Evolutionary conservation across 2,888 invertebrate species (phyloP).

Genomic region (Chesias legatella): DNA sequence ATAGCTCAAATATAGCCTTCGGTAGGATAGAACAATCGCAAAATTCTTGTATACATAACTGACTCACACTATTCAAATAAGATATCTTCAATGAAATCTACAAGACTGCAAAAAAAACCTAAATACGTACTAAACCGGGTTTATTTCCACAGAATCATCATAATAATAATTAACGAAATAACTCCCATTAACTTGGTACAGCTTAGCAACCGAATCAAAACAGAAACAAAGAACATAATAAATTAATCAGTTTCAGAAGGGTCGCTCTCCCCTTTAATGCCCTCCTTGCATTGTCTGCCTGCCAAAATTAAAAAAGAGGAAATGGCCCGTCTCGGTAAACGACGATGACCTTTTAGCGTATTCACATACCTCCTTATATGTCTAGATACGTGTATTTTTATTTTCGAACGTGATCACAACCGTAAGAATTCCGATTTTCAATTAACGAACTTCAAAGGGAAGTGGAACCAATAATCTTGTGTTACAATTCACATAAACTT

Average conservation of each 20-base stretch:
- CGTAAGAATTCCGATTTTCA: not conserved
- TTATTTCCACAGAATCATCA: slow-evolving; percentile 12
- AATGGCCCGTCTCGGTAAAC: slow-evolving; percentile 59
- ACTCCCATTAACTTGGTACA: slow-evolving; percentile 13
- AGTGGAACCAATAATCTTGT: too few species aligned
- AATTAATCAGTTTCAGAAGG: slow-evolving; percentile 75
- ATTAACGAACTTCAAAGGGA: too few species aligned
- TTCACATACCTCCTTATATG: slow-evolving; percentile 6
- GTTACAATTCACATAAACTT: too few species aligned
- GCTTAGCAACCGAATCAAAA: slow-evolving; percentile 60
- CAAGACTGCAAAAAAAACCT: too few species aligned
- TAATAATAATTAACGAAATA: slow-evolving; percentile 8
- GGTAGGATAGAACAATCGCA: too few species aligned
- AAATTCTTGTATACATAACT: too few species aligned
- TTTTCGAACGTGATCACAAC: not conserved
- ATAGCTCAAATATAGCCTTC: slow-evolving; percentile 15
- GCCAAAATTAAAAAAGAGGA: slow-evolving; percentile 76
- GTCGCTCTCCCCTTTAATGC: slow-evolving; percentile 70
- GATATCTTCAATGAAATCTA: too few species aligned
- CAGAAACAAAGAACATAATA: slow-evolving; percentile 76
- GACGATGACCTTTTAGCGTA: slow-evolving; percentile 54
- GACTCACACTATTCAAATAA: too few species aligned
- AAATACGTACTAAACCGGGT: too few species aligned
- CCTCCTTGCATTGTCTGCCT: slow-evolving; percentile 76
- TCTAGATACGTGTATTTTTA: slow-evolving; percentile 3